Evolutionary conservation across 2,113 vertebrate species (phyloP), one percentile per base, ranked within the genome.

Genomic region (Grammatotria lemairii): DNA sequence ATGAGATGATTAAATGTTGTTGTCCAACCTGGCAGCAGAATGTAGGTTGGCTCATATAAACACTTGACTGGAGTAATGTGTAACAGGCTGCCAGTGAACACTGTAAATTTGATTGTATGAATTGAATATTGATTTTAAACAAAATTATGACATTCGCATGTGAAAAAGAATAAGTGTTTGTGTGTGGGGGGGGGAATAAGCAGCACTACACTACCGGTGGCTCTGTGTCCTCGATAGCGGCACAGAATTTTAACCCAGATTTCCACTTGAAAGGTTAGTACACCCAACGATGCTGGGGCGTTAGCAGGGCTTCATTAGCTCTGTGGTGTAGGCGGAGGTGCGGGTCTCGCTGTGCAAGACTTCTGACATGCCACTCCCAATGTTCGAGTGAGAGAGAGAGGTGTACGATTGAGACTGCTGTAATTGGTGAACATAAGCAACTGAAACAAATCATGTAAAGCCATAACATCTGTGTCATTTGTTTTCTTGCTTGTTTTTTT

Each of bases 161-260:
- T 63, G 58, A 35, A 35, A 16, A 63, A 17, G 17, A 63, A 35
- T 4, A n/a, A n/a, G 0, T 58, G 26, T 0, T 7, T 13, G n/a
- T 7, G 10, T 6, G 2, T 1, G 5, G 1, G 7, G 2, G 2
- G 6, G 6, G 1, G 4, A 2, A 23, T 70, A 23, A 42, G 38
- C 21, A 70, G 65, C 8, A 23, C 38, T 31, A 31, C 14, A 60
- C 14, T 42, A 16, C 38, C 1, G 1, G n/a, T 42, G 12, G 3
- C 65, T 70, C 65, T 70, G n/a, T 45, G 38, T 73, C 65, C 38
- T 42, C 8, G 5, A 45, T 17, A 47, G 68, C 6, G 6, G 14
- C 68, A 47, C 68, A 47, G 23, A 75, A 28, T 75, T 21, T 26
- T 75, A 75, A 75, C 68, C 68, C 23, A 47, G 68, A 26, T 45